Evolutionary conservation across 2,797 vertebrate genomes (phyloP).

Genomic region (Rhinatrema bivittatum): DNA sequence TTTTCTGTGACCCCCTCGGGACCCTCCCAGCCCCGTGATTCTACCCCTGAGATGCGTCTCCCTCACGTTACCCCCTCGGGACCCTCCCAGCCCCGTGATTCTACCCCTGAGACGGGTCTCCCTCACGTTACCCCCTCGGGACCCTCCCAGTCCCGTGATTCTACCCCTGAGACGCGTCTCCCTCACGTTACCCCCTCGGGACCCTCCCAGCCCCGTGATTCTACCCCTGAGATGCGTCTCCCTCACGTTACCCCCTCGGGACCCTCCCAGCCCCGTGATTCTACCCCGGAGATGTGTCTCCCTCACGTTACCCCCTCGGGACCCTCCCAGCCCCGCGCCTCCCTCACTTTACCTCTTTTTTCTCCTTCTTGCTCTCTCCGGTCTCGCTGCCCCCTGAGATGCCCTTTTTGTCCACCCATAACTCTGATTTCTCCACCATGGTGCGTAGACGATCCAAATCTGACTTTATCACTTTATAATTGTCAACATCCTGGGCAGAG

Average conservation of each 20-base stretch:
- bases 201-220: accelerated
- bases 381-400: constrained; percentile 54
- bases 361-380: constrained; percentile 71
- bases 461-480: constrained; percentile 89
- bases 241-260: no score
- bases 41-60: accelerated
- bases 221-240: accelerated
- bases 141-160: accelerated
- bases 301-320: no score
- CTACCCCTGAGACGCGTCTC: accelerated
- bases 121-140: accelerated
- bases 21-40: accelerated
- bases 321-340: neutral
- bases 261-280: no score
- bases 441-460: constrained; percentile 87
- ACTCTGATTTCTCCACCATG: constrained; percentile 93
- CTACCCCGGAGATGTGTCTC: neutral
- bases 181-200: accelerated
- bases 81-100: accelerated
- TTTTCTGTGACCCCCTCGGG: accelerated
- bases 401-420: constrained; percentile 94
- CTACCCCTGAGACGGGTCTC: accelerated
- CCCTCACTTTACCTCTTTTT: constrained; percentile 71
- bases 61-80: accelerated
- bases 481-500: constrained; percentile 90